Percentiles rank a stretch among this genome's conserved stretches.
phyloP scores from a whole-genome alignment of 2,113 vertebrate species.

The Nannobrachium achirus region DNA sequence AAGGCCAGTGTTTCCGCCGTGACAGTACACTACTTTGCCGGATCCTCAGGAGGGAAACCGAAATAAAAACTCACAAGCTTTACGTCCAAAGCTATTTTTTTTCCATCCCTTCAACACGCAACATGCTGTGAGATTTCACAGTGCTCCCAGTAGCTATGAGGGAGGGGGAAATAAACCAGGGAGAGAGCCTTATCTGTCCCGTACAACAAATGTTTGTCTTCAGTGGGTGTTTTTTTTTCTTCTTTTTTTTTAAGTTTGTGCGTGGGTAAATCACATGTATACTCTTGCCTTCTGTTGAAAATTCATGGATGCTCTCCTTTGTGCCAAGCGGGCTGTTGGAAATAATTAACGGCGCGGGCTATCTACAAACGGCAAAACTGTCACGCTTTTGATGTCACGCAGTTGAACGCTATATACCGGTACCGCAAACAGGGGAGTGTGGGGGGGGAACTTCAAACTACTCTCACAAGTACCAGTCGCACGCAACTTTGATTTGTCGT shows the following conservation, averaged over 20 bases:
- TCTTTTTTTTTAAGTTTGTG: not conserved
- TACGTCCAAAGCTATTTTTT: constrained; percentile 39
- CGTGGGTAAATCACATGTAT: not conserved
- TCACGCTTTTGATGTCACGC: not conserved
- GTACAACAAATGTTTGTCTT: constrained; percentile 15
- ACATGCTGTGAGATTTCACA: constrained; percentile 40
- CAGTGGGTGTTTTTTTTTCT: constrained; percentile 5
- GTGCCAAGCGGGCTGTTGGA: not conserved
- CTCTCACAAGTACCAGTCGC: not conserved
- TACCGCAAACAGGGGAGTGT: too few relatives aligned
- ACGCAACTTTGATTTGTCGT: not conserved
- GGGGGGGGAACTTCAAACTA: too few relatives aligned
- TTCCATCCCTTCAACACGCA: constrained; percentile 51
- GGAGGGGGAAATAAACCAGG: constrained; percentile 26
- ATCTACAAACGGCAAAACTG: too few relatives aligned
- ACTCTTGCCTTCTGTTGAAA: constrained; percentile 1
- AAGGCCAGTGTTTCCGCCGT: constrained; percentile 48
- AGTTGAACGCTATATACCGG: not conserved
- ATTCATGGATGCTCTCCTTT: constrained; percentile 14
- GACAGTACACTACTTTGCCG: constrained; percentile 56
- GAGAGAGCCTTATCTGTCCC: constrained; percentile 20
- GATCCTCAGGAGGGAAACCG: constrained; percentile 35
- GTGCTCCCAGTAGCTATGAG: constrained; percentile 22
- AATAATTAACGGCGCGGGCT: too few relatives aligned
- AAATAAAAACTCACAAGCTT: constrained; percentile 32